Base-by-base conservation (phyloP, 23 tunicate species). In the Clavelina lepadiformis region DNA sequence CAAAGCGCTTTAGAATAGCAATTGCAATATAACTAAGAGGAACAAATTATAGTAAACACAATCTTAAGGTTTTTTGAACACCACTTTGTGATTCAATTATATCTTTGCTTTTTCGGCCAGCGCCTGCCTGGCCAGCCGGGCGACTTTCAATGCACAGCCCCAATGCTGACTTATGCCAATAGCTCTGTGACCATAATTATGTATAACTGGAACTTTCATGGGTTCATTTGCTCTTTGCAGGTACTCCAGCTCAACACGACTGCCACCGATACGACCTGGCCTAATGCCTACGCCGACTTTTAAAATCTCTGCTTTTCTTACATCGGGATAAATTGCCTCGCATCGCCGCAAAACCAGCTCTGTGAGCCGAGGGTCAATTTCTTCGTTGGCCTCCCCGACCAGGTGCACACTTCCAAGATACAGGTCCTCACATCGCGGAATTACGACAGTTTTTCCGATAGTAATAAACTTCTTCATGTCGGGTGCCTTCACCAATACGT, bases 141-240 rank as follows among this genome's bases (percentile, higher is more conserved):
- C 77, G 23, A 58, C 66, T 58, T 71, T 41, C 7, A 71, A 33
- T 6, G 77, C 68, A 58, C 77, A 71, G 7, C 77, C 77, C 77
- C 77, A 71, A 32, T 71, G 77, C 58, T 71, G 77, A 31, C 31
- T 21, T 32, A 71, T 56, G 18, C 77, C 77, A 26, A 20, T 27
- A 8, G 68, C 24, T 25, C 66, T 68, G 58, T 71, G 77, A 15
- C 77, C 77, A 50, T 71, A 71, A 58, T 71, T 71, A 46, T 71
- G 77, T 7, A 71, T 71, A 7, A 71, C 35, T 7, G 77, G 77
- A 53, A 25, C 7, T 15, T 41, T 41, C 20, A 54, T 15, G 6
- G 54, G 20, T 6, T 18, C 7, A 18, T 32, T 38, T 28, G 11
- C 32, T 47, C 24, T 49, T 5, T 0, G 15, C 26, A 30, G n/a